A percentile compares a stretch with the other conserved stretches of the same genome.
These are phyloP conservation scores for Mola mola DNA, from an alignment of 2,113 vertebrate species.

Conservation along the genomic window DNA sequence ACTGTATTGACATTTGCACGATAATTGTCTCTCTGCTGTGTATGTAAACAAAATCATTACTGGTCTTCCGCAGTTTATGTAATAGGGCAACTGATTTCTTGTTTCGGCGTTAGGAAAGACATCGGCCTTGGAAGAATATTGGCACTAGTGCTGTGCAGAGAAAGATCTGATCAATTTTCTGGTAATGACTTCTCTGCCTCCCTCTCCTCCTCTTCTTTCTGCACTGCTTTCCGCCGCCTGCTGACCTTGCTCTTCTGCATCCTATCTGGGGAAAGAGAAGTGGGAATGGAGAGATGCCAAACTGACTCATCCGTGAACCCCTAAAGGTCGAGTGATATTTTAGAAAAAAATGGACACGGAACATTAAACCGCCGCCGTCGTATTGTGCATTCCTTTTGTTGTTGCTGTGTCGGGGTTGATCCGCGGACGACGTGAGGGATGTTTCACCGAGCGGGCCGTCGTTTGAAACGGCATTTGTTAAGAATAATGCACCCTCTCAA, in stretches of 20 bases:
- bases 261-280: constrained; percentile 10
- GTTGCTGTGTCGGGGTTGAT: too few species aligned
- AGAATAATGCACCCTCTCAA: constrained; percentile 20
- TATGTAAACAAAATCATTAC: constrained; percentile 65
- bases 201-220: constrained; percentile 17
- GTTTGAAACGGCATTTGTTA: constrained; percentile 19
- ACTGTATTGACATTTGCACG: constrained; percentile 11
- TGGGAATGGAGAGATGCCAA: constrained; percentile 2
- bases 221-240: constrained; percentile 29
- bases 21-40: constrained; percentile 52
- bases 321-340: constrained; percentile 50
- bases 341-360: constrained; percentile 3
- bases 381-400: too few species aligned
- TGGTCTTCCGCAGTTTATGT: constrained; percentile 23
- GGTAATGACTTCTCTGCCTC: constrained; percentile 56
- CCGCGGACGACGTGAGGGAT: too few species aligned
- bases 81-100: constrained; percentile 53
- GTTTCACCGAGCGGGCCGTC: constrained; percentile 30
- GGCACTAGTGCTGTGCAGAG: constrained; percentile 47
- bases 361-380: too few species aligned
- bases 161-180: constrained; percentile 58
- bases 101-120: constrained; percentile 60
- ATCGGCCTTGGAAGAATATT: constrained; percentile 57
- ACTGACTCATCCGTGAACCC: constrained; percentile 33
- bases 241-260: constrained; percentile 48